Evolutionary conservation across 2,113 vertebrate species (phyloP), one percentile per base, ranked within the genome.

Genomic region (Anser brachyrhynchus): DNA sequence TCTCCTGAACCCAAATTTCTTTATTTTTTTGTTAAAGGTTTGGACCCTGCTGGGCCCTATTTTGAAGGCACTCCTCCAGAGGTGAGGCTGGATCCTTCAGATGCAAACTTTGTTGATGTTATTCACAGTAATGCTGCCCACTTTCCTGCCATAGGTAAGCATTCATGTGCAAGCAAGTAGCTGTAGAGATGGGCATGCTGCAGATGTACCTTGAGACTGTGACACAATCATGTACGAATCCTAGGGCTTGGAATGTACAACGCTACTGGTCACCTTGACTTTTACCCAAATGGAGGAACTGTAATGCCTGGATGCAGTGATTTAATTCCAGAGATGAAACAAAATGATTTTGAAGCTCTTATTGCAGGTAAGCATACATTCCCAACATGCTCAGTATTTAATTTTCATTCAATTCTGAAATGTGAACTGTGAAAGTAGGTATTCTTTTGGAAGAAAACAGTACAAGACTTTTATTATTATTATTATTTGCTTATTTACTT

Each of bases 211-310:
- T 29, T n/a, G 2, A 75, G 54, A 17, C 46, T 71, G 51, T 95
- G 51, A 92, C 35, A 13, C 29, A 33, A 19, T 13, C 31, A 41
- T 59, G 13, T n/a, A 17, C 75, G 5, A 87, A 16, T 94, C 91
- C 62, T 88, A 98, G 98, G 97, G 54, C 1, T 93, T 35, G 97
- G 97, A 18, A 96, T 97, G 13, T 79, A 85, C 4, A 97, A 97
- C 66, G 84, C 97, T 41, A 95, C 90, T 11, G 98, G 97, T 43
- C 97, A 98, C 77, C 92, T 98, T 64, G 98, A 98, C 90, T 98
- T 98, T 26, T 98, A 98, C 84, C 97, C 98, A 49, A 98, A 98
- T 0, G 98, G 98, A 94, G 98, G 98, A 78, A 94, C 80, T 25
- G 11, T 89, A 35, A 98, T 98, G 97, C 96, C 94, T 74, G 97